Conservation (phyloP, 2,888 invertebrate species). For the Cheilosia grossa region DNA sequence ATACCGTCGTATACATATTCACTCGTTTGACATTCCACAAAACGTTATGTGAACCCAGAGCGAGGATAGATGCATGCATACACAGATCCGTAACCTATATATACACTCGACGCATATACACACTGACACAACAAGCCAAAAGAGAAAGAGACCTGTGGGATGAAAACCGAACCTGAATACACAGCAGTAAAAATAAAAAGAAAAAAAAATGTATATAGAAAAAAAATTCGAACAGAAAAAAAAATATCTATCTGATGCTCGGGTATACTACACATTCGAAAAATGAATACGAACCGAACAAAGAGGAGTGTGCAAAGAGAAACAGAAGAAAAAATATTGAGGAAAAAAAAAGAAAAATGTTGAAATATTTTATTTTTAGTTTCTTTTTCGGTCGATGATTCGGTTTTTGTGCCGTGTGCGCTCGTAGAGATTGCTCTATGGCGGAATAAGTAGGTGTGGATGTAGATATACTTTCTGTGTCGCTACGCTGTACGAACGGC, state of each 20-base stretch:
- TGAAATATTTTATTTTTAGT: slow-evolving; percentile 75
- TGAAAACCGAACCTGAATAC: slow-evolving; percentile 73
- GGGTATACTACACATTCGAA: slow-evolving; percentile 62
- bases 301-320: slow-evolving; percentile 73
- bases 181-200: slow-evolving; percentile 50
- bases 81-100: slow-evolving; percentile 64
- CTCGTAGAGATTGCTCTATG: slow-evolving; percentile 71
- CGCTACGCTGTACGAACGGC: slow-evolving; percentile 43
- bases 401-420: slow-evolving; percentile 74
- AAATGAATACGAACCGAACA: slow-evolving; percentile 69
- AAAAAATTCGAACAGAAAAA: slow-evolving; percentile 59
- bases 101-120: slow-evolving; percentile 41
- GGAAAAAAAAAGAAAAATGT: slow-evolving; percentile 68
- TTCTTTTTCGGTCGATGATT: slow-evolving; percentile 75
- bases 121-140: slow-evolving; percentile 48
- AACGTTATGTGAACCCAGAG: slow-evolving; percentile 69
- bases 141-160: slow-evolving; percentile 75
- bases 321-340: slow-evolving; percentile 55
- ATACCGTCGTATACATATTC: slow-evolving; percentile 31
- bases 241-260: slow-evolving; percentile 67
- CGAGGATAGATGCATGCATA: slow-evolving; percentile 30
- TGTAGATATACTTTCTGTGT: slow-evolving; percentile 62
- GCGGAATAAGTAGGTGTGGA: slow-evolving; percentile 62
- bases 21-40: slow-evolving; percentile 72
- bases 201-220: not conserved